Percentiles rank a stretch among this genome's conserved stretches.
Evolutionary conservation across 2,888 invertebrate genomes (phyloP).

Genomic region (Melipona bicolor): DNA sequence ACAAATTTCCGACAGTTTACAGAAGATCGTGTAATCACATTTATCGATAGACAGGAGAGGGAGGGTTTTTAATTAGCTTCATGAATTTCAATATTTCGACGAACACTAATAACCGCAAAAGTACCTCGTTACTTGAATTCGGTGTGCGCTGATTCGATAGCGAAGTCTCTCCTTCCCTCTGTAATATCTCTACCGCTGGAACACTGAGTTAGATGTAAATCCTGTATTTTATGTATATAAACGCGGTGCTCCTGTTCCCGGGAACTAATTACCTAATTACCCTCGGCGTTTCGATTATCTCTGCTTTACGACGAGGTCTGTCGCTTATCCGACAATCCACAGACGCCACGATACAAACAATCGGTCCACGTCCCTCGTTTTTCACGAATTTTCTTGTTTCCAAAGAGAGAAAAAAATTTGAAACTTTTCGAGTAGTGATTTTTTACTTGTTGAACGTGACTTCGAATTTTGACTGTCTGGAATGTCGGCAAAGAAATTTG

Average conservation of each 20-base stretch:
- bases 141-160: conserved; percentile 24
- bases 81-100: conserved; percentile 14
- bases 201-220: conserved; percentile 42
- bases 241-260: conserved; percentile 26
- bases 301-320: conserved; percentile 37
- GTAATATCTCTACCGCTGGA: conserved; percentile 28
- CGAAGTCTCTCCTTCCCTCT: background rate
- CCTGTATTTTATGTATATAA: conserved; percentile 47
- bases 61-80: background rate
- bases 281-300: conserved; percentile 51
- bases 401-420: background rate
- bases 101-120: conserved; percentile 17
- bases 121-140: conserved; percentile 37
- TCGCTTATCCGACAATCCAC: conserved; percentile 20
- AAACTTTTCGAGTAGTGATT: background rate
- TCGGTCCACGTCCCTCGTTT: background rate
- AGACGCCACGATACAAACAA: background rate
- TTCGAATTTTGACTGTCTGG: background rate
- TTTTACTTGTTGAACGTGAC: background rate
- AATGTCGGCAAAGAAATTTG: no score
- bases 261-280: conserved; percentile 63
- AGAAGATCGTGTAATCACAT: background rate
- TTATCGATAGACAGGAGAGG: background rate
- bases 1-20: background rate
- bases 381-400: background rate